Conservation (phyloP, 2,888 invertebrate genomes). For the Amorpha juglandis region DNA sequence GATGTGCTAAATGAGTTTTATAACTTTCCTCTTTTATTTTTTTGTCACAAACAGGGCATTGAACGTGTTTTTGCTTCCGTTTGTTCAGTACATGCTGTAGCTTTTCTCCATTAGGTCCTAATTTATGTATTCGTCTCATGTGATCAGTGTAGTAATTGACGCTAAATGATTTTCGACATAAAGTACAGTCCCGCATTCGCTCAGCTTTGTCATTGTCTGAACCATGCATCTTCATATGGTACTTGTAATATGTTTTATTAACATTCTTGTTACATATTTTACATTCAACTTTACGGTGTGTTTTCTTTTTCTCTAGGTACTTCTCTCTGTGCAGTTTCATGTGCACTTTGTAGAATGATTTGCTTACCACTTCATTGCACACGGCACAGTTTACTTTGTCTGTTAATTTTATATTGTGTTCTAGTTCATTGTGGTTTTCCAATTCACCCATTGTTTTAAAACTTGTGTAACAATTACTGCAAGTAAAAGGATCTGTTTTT, state of each 20-base stretch:
- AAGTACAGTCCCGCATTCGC: slow-evolving; percentile 35
- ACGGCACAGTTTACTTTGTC: slow-evolving; percentile 42
- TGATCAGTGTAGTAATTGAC: slow-evolving; percentile 39
- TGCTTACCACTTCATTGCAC: slow-evolving; percentile 38
- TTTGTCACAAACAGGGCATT: slow-evolving; percentile 46
- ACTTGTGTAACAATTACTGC: slow-evolving; percentile 35
- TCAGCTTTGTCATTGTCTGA: slow-evolving; percentile 37
- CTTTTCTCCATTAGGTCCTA: slow-evolving; percentile 21
- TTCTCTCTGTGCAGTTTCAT: slow-evolving; percentile 41
- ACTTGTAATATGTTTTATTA: slow-evolving; percentile 42
- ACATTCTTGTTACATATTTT: slow-evolving; percentile 44
- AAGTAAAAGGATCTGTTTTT: slow-evolving; percentile 30
- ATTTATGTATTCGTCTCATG: slow-evolving; percentile 38
- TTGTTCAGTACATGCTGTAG: slow-evolving; percentile 7
- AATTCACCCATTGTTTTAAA: slow-evolving; percentile 35
- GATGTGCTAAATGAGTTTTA: slow-evolving; percentile 42
- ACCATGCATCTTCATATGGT: slow-evolving; percentile 44
- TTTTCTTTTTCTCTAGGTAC: slow-evolving; percentile 37
- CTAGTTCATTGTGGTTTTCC: slow-evolving; percentile 31
- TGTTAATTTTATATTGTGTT: slow-evolving; percentile 29
- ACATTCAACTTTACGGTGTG: slow-evolving; percentile 45
- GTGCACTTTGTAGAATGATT: slow-evolving; percentile 37
- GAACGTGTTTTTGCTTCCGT: slow-evolving; percentile 20
- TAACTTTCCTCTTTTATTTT: slow-evolving; percentile 37
- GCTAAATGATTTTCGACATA: slow-evolving; percentile 41